A percentile compares a stretch with the other conserved stretches of the same genome.
These are phyloP conservation scores for Nebria salina DNA, from an alignment of 2,888 invertebrate species.

Conservation along the genomic window DNA sequence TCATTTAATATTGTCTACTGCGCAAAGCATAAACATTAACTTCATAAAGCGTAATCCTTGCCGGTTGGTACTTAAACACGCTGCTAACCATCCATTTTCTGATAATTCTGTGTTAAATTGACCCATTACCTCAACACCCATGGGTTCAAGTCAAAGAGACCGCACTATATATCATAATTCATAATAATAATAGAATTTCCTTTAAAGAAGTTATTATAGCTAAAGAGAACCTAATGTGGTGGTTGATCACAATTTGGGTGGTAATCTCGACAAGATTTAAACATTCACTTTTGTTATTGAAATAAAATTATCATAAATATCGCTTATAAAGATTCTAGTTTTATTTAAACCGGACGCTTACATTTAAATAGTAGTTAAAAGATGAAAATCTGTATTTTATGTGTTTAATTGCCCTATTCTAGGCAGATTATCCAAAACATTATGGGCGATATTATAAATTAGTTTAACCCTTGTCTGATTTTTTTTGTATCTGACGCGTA, in stretches of 20 bases:
- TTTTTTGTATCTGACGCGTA: not conserved
- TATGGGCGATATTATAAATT: not conserved
- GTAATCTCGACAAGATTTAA: not conserved
- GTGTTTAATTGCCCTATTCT: not conserved
- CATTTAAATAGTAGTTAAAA: not conserved
- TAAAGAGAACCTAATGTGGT: not conserved
- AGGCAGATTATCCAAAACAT: not conserved
- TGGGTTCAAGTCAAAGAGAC: constrained; percentile 14
- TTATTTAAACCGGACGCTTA: constrained; percentile 20
- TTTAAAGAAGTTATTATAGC: not conserved
- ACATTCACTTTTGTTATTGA: not conserved
- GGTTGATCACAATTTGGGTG: not conserved
- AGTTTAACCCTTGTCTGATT: not conserved
- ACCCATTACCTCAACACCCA: constrained; percentile 38
- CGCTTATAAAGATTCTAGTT: not conserved
- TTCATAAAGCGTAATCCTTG: constrained; percentile 22
- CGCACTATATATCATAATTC: constrained; percentile 30
- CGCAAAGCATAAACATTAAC: not conserved
- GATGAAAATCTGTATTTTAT: not conserved
- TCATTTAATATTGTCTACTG: not conserved
- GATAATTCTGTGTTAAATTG: constrained; percentile 38
- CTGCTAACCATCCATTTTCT: constrained; percentile 36
- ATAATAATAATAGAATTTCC: constrained; percentile 21
- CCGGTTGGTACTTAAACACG: constrained; percentile 23
- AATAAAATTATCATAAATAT: constrained; percentile 14